Base-by-base conservation (phyloP, 2,113 vertebrate species). In the Centropus unirufus region DNA sequence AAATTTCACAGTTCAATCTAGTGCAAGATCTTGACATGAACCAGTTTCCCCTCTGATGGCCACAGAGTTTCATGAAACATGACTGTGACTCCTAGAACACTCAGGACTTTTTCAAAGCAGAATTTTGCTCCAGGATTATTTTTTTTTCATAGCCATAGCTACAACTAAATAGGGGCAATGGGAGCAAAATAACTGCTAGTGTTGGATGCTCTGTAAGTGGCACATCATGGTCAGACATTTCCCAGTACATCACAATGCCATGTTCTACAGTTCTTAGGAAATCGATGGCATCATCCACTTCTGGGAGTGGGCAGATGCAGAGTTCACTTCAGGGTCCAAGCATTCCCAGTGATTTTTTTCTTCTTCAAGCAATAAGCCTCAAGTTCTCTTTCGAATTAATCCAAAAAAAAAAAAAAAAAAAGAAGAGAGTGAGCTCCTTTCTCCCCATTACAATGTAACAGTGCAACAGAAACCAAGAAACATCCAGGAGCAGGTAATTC, bases 201-300 rank as follows among this genome's bases (percentile, higher is more conserved):
- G 17, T 20, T n/a, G n/a, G 23, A 55, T 67, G 24, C 2, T 82
- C 54, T 57, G 5, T 27, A 66, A 84, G 19, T 23, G 5, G 15
- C 13, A 64, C 30, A 67, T 83, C 32, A n/a, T 8, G 62, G 17
- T 40, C 49, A 76, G 20, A 27, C 47, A 92, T 87, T 89, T 66
- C 62, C 57, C 44, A 58, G 26, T 49, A 61, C 30, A 13, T 78
- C 2, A 1, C 36, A 79, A 58, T 32, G 11, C 21, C 44, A 32
- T 3, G 3, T 46, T 64, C 54, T 30, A 23, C 7, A 59, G 19
- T 54, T 40, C 27, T 64, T 68, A 59, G 27, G 57, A 67, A 94
- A 74, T 0, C 0, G n/a, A 12, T 78, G 46, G 39, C 54, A 34
- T 63, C 58, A 79, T 5, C 20, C 12, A 52, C 46, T 59, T 32